phyloP scores from a whole-genome alignment of 2,113 vertebrate genomes.

The Gadus macrocephalus region DNA sequence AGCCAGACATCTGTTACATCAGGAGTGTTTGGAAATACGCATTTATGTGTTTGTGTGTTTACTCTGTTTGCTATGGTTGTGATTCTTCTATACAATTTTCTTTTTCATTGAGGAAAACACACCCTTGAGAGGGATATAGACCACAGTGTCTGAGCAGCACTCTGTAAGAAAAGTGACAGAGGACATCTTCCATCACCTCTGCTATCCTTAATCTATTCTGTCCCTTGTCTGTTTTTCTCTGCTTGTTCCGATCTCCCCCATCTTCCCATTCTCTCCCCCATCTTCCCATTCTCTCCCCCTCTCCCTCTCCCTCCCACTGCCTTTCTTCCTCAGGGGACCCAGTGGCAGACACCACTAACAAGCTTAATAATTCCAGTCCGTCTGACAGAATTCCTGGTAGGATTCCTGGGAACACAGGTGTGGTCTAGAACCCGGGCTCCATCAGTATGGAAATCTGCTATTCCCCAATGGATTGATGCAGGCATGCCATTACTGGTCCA shows the following conservation, averaged over 20 bases:
- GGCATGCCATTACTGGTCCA: constrained; percentile 33
- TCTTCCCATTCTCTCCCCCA: neutral
- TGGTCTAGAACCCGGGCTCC: constrained; percentile 24
- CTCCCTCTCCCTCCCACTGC: neutral
- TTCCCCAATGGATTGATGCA: constrained; percentile 26
- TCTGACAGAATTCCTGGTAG: constrained; percentile 31
- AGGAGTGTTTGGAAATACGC: too few relatives aligned
- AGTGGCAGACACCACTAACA: constrained; percentile 37
- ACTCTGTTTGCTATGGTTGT: neutral
- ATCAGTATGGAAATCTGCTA: constrained; percentile 61
- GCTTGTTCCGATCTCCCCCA: constrained; percentile 3
- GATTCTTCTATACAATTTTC: neutral
- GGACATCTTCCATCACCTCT: constrained; percentile 42
- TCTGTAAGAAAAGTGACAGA: constrained; percentile 43
- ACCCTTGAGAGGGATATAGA: constrained; percentile 9
- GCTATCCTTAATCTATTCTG: neutral
- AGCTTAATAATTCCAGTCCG: constrained; percentile 51
- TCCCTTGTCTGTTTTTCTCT: neutral
- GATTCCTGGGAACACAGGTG: constrained; percentile 58
- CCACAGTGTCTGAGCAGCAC: neutral
- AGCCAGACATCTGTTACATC: too few relatives aligned
- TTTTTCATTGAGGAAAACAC: constrained; percentile 2
- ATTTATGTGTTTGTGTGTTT: neutral
- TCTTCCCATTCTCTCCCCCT: neutral
- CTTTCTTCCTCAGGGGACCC: constrained; percentile 11